A percentile compares a stretch with the other conserved stretches of the same genome.
phyloP scores from a whole-genome alignment of 2,888 invertebrate species.

The Limnephilus auricula region DNA sequence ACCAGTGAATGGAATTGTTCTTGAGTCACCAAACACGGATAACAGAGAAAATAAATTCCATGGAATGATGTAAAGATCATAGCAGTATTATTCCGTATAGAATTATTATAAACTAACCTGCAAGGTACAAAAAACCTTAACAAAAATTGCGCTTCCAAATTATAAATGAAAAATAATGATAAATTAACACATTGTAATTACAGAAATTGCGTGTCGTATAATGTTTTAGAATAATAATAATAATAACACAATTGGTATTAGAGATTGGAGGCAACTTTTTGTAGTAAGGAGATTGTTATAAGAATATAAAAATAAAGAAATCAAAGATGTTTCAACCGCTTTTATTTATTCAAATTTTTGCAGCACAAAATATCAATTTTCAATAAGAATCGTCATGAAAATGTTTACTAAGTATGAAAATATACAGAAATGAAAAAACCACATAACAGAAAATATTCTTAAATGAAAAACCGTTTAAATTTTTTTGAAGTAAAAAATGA shows the following conservation, averaged over 20 bases:
- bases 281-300: not conserved
- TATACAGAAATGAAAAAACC: not conserved
- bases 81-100: not conserved
- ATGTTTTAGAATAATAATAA: not conserved
- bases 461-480: not conserved
- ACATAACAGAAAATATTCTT: not conserved
- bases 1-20: not conserved
- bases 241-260: not conserved
- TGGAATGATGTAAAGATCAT: too few relatives aligned
- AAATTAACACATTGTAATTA: not conserved
- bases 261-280: not conserved
- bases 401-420: not conserved
- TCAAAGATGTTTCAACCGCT: not conserved
- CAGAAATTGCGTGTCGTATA: not conserved
- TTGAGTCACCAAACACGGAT: not conserved
- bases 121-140: not conserved
- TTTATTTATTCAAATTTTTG: not conserved
- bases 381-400: not conserved
- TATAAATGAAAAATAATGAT: not conserved
- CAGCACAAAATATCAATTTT: not conserved
- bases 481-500: slow-evolving; percentile 69
- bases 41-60: not conserved
- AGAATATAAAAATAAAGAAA: not conserved
- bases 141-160: not conserved
- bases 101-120: not conserved